Base-by-base conservation (phyloP, 1,140 invertebrate species). In the Drosophila elegans region DNA sequence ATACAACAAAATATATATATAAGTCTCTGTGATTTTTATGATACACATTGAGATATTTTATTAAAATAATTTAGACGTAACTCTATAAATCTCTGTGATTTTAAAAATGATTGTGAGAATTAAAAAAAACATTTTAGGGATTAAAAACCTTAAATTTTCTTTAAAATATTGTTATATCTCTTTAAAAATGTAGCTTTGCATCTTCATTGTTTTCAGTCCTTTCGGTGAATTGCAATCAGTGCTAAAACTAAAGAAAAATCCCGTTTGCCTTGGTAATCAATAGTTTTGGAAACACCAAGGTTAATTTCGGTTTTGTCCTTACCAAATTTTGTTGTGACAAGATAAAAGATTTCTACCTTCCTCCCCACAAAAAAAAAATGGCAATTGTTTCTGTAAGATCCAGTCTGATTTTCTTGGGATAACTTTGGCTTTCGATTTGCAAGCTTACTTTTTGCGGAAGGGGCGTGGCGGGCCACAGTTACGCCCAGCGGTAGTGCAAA, bases 361-460 rank as follows among this genome's bases (percentile, higher is more conserved):
- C 48, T 34, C 29, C 29, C 29, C 48, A 34, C 48, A 51, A 16
- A 3, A 9, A 12, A 53, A 49, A 29, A 13, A 11, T 9, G 9
- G 25, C 25, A 48, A 7, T 25, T n/a, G 12, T 11, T 59, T 42
- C 13, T 25, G 16, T 32, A 64, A 64, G 64, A 67, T 67, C 45
- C 36, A 45, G 21, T 27, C 36, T 46, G 42, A 68, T 64, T 60
- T 21, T 68, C 64, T 67, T 67, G 64, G 64, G 41, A 60, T 32
- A 62, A 63, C 61, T 68, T 68, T 44, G 36, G 27, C 32, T 45
- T 52, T 52, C 51, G 51, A 39, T 39, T 53, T 38, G 5, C 16
- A 11, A 7, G 32, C 13, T 9, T 52, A 21, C 1, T 51, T 21
- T 27, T n/a, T 16, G 9, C 7, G 4, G 11, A 21, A 21, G 2